A percentile compares a stretch with the other conserved stretches of the same genome.
These are phyloP conservation scores for Malurus cyaneus DNA, from an alignment of 2,113 vertebrate genomes.

Conservation along the genomic window DNA sequence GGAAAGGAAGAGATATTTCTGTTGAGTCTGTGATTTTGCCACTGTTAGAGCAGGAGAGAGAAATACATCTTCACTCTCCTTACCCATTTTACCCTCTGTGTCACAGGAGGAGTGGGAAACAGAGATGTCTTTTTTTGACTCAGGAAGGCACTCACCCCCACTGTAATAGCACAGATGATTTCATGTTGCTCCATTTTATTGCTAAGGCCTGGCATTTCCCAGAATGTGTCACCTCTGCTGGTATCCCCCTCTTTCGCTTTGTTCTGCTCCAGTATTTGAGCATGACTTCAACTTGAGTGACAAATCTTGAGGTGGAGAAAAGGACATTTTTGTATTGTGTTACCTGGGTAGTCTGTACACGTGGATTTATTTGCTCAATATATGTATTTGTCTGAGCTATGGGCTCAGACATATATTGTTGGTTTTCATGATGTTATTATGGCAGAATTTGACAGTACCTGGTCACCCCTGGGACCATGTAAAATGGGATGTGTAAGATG, in stretches of 20 bases:
- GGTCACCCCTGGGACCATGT: not conserved
- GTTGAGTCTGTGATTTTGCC: not conserved
- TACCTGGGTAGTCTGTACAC: not conserved
- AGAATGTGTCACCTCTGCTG: not conserved
- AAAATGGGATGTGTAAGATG: not conserved
- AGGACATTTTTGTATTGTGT: not conserved
- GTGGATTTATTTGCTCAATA: not conserved
- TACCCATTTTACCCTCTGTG: not conserved
- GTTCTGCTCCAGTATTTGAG: not conserved
- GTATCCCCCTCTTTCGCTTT: not conserved
- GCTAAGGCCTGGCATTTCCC: constrained; percentile 43
- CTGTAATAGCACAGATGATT: constrained; percentile 16
- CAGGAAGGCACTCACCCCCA: constrained; percentile 14
- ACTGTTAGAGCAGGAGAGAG: not conserved
- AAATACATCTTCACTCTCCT: not conserved
- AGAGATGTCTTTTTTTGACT: not conserved
- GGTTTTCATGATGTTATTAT: not conserved
- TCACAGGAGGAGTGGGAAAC: not conserved
- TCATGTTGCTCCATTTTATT: constrained; percentile 8
- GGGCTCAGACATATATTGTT: no score
- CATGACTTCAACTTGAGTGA: not conserved
- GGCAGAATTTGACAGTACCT: not conserved
- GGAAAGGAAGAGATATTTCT: not conserved
- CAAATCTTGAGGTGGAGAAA: not conserved
- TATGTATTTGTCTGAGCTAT: not conserved